phyloP scores from a whole-genome alignment of 2,113 vertebrate species.

The Balaenoptera acutorostrata region DNA sequence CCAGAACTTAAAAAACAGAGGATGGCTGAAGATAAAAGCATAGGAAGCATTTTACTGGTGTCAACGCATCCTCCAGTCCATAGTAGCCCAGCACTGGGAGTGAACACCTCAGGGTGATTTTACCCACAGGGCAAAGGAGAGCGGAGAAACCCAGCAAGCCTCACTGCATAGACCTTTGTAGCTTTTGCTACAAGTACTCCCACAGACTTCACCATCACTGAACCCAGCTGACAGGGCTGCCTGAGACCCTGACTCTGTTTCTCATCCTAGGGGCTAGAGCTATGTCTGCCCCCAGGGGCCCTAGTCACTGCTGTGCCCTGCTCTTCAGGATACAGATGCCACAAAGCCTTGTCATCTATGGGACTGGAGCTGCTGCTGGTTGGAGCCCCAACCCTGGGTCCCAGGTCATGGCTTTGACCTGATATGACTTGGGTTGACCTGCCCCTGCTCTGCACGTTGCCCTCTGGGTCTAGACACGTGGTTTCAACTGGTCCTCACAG shows the following conservation, averaged over 20 bases:
- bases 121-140: not conserved
- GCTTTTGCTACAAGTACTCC: not conserved
- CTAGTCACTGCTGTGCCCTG: not conserved
- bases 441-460: not conserved
- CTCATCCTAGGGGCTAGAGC: not conserved
- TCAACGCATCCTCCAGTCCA: not conserved
- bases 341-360: not conserved
- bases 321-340: not conserved
- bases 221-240: not conserved
- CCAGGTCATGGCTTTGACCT: not conserved
- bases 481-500: not conserved
- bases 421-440: not conserved
- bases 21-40: not conserved
- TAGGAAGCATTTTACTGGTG: not conserved
- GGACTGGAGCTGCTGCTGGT: not conserved
- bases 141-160: not conserved
- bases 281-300: not conserved
- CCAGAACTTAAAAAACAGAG: not conserved
- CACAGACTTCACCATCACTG: not conserved
- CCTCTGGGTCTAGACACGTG: not conserved
- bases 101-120: not conserved
- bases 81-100: not conserved
- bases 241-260: not conserved
- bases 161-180: not conserved
- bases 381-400: too few relatives aligned